Evolutionary conservation across 2,113 vertebrate species (phyloP).

Genomic region (Lepisosteus osseus): DNA sequence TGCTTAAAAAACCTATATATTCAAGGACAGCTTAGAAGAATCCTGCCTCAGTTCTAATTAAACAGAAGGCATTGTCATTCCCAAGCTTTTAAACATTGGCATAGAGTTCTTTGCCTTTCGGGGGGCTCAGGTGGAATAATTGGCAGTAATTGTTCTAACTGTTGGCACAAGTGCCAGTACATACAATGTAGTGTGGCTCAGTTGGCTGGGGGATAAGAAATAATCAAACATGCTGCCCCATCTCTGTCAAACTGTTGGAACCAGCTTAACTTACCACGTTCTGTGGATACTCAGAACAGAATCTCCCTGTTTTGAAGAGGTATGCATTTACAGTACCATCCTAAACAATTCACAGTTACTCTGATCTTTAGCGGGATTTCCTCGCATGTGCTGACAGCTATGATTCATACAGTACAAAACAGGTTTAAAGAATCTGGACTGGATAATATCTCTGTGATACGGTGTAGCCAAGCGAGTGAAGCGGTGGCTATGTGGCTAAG

Average conservation of each 20-base stretch:
- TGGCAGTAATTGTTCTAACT: conserved; percentile 44
- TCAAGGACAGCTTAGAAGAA: conserved; percentile 30
- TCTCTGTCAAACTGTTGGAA: conserved; percentile 1
- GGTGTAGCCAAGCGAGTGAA: too few relatives aligned
- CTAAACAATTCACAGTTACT: too few relatives aligned
- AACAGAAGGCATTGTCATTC: conserved; percentile 36
- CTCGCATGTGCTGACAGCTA: too few relatives aligned
- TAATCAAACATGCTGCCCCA: background rate
- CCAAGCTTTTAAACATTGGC: conserved; percentile 42
- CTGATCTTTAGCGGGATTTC: too few relatives aligned
- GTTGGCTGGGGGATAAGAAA: conserved; percentile 15
- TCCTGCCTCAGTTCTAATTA: conserved; percentile 41
- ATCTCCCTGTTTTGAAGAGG: too few relatives aligned
- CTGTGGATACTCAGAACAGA: too few relatives aligned
- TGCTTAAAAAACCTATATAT: background rate
- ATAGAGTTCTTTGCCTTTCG: conserved; percentile 19
- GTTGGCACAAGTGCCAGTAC: conserved; percentile 34
- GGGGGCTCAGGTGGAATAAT: conserved; percentile 30
- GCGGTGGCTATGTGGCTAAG: too few relatives aligned
- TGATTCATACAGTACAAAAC: too few relatives aligned
- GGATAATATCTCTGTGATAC: too few relatives aligned
- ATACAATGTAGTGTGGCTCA: conserved; percentile 28
- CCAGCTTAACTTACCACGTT: background rate
- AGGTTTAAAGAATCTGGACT: too few relatives aligned
- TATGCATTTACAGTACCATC: too few relatives aligned